Base-by-base conservation (phyloP, 2,113 vertebrate species). In the Microcebus lehilahytsara region DNA sequence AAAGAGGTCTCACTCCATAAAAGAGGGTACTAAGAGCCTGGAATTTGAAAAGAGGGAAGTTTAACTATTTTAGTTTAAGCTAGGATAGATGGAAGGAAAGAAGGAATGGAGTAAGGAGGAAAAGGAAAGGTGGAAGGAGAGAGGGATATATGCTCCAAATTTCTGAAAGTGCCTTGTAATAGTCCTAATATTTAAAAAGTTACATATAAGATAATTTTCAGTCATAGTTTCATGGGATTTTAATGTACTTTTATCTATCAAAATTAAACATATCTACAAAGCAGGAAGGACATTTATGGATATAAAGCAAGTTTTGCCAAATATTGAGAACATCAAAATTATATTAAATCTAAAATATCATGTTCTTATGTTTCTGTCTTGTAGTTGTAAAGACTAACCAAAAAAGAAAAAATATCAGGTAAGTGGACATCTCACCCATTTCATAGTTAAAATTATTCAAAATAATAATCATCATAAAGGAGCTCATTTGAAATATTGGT, bases 61-160 rank as follows among this genome's bases (percentile, higher is more conserved):
- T 84, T 79, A 14, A 80, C 8, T 96, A 56, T 71, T 96, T 88
- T 74, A 85, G 37, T 91, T 53, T 75, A 93, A 95, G 8, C 58
- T 75, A 58, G 37, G 5, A n/a, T 27, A 30, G 69, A 64, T 51
- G 16, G n/a, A 81, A 71, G 64, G 3, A 58, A 53, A 9, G 37
- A 84, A 37, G 74, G 16, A 46, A 69, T 46, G 46, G 46, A 72
- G 46, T 25, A 85, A 62, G 77, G 49, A 93, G 83, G 34, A 49
- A 69, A 93, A 90, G 22, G 32, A 46, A 16, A 74, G 7, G 20
- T 25, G 14, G 14, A 86, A 83, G 32, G 56, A 42, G 46, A 80
- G 42, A 92, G 9, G 53, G 81, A 75, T 42, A 19, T 8, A 71
- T 20, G 32, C 12, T 85, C 2, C 40, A 93, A 74, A 37, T 83